phyloP scores from a whole-genome alignment of 2,888 invertebrate species.

The Lepidonotus clava region DNA sequence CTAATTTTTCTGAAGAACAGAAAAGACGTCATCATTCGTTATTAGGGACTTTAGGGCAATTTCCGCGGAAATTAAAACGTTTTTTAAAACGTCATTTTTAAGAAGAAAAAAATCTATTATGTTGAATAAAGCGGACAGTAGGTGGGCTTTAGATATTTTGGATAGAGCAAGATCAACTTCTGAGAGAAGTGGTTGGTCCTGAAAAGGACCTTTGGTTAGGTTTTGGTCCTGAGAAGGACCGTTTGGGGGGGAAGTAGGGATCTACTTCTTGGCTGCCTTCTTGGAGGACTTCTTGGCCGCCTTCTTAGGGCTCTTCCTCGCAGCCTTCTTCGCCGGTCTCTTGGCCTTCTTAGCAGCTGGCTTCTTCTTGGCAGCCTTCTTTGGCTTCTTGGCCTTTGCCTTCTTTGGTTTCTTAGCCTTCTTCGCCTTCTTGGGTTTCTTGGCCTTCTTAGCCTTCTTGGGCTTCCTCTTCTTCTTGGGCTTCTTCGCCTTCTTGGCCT shows the following conservation, averaged over 20 bases:
- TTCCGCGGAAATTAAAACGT: too few species aligned
- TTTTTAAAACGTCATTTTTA: too few species aligned
- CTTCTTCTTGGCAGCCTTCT: constrained; percentile 56
- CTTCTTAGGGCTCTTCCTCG: constrained; percentile 52
- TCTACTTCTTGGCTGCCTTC: too few species aligned
- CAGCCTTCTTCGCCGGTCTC: constrained; percentile 12
- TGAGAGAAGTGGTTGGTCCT: constrained; percentile 48
- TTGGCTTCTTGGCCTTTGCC: constrained; percentile 60
- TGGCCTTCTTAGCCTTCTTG: too few species aligned
- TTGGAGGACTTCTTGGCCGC: too few species aligned
- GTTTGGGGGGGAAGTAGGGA: not conserved
- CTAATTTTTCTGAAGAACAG: too few species aligned
- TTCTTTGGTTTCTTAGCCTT: constrained; percentile 65
- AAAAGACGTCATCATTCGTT: too few species aligned
- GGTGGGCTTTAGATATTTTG: too few species aligned
- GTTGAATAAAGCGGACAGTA: too few species aligned
- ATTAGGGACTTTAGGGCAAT: too few species aligned
- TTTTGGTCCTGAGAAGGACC: constrained; percentile 35
- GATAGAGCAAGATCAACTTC: constrained; percentile 37
- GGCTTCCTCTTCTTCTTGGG: constrained; percentile 65
- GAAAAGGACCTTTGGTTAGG: constrained; percentile 42
- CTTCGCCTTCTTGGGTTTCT: constrained; percentile 66
- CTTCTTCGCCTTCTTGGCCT: constrained; percentile 56
- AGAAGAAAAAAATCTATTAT: too few species aligned
- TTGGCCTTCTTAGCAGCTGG: constrained; percentile 54